Conservation (phyloP, 2,797 vertebrate genomes). For the Malurus leucopterus region DNA sequence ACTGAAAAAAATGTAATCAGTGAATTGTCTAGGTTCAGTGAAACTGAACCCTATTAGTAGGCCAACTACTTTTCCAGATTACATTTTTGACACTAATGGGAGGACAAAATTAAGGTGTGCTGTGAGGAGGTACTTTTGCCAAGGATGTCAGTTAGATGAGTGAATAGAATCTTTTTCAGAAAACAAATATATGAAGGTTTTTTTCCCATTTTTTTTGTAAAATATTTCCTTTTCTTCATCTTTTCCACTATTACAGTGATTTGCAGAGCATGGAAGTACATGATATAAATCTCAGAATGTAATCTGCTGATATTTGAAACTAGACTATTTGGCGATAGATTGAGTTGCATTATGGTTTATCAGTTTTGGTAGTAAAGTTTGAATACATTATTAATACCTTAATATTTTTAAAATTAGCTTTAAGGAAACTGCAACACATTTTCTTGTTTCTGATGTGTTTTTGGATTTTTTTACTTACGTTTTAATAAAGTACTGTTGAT, state of each 20-base stretch:
- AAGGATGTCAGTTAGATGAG: rapidly evolving
- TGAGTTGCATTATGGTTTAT: rapidly evolving
- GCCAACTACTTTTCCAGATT: background rate
- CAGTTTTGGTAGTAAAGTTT: background rate
- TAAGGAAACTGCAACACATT: background rate
- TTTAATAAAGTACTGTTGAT: background rate
- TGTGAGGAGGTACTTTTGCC: background rate
- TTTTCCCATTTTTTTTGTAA: background rate
- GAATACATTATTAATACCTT: background rate
- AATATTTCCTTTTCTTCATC: background rate
- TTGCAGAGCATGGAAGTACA: background rate
- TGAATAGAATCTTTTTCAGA: background rate
- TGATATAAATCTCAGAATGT: background rate
- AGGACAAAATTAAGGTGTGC: background rate
- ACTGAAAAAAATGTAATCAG: background rate
- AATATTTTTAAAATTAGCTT: background rate
- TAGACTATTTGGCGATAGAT: background rate
- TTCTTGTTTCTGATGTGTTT: background rate
- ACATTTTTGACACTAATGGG: background rate
- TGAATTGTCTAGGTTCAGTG: background rate
- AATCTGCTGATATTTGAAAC: background rate
- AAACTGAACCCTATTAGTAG: background rate
- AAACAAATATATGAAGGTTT: background rate
- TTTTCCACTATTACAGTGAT: background rate
- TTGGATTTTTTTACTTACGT: background rate